Conservation (phyloP, 2,888 invertebrate species). For the Lottia gigantea region DNA sequence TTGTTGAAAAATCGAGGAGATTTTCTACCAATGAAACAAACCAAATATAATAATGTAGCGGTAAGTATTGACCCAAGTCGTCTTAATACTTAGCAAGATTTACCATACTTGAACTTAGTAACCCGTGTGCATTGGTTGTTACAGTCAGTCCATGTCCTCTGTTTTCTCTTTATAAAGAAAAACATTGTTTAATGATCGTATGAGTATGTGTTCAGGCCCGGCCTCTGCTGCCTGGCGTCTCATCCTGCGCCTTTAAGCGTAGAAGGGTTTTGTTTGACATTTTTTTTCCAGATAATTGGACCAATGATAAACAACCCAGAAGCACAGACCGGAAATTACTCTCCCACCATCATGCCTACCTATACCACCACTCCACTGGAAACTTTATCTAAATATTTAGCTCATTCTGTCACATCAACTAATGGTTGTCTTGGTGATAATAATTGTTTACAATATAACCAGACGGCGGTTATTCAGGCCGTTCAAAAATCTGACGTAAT, state of each 20-base stretch:
- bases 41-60: too few species aligned
- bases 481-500: constrained; percentile 43
- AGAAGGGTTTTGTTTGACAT: too few species aligned
- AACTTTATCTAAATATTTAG: constrained; percentile 27
- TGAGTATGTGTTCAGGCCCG: too few species aligned
- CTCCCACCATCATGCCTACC: constrained; percentile 37
- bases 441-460: constrained; percentile 45
- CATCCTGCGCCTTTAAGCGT: too few species aligned
- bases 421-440: constrained; percentile 47
- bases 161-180: too few species aligned
- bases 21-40: neutral
- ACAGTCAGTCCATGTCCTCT: too few species aligned
- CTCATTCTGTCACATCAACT: constrained; percentile 40
- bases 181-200: too few species aligned
- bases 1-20: constrained; percentile 45
- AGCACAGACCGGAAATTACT: constrained; percentile 57
- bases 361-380: constrained; percentile 47
- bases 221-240: too few species aligned
- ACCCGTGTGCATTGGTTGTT: too few species aligned
- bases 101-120: too few species aligned
- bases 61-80: too few species aligned
- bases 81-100: too few species aligned
- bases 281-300: constrained; percentile 55
- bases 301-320: constrained; percentile 58
- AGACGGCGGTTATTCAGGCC: constrained; percentile 35